Evolutionary conservation across 2,797 vertebrate species (phyloP), one percentile per base, ranked within the genome.

Genomic region (Scolopax bukidnonensis): DNA sequence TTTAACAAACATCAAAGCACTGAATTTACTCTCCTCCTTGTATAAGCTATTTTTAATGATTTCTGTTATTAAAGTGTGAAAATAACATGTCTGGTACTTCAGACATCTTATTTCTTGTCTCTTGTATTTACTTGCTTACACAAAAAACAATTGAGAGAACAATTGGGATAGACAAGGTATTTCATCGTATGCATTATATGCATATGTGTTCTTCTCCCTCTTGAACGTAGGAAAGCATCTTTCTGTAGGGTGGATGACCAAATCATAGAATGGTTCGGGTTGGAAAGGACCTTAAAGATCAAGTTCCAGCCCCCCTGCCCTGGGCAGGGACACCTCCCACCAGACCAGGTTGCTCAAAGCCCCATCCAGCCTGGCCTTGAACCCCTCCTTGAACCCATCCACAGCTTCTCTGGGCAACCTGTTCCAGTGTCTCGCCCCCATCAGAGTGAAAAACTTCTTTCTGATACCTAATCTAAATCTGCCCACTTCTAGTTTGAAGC

Each of bases 151-250:
- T 21, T 10, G 50, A 75, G 40, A 36, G 45, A 59, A 21, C 5
- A 33, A 8, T 8, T 56, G 28, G 40, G 23, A 30, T 70, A 51
- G 51, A 63, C n/a, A 43, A 59, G 13, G 2, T 71, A 5, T 69
- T 90, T 77, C 1, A 59, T 86, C 19, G 59, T 54, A 11, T 0
- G 1, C 5, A 4, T 4, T 73, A 2, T 32, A 16, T 67, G 28
- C 9, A 2, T 82, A 71, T 84, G 48, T 82, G 69, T 43, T 84
- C 20, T 86, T 84, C 27, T 59, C 28, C 25, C 9, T 59, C 53
- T 68, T 59, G 30, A 71, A 57, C 11, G 17, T 32, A 25, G n/a
- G 38, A 36, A 83, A 74, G 24, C 3, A 2, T 60, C 28, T 40
- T 80, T 12, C 15, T 93, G 40, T 67, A 41, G n/a, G n/a, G 38